Conservation (phyloP, 2,113 vertebrate genomes). For the Smithornis capensis region DNA sequence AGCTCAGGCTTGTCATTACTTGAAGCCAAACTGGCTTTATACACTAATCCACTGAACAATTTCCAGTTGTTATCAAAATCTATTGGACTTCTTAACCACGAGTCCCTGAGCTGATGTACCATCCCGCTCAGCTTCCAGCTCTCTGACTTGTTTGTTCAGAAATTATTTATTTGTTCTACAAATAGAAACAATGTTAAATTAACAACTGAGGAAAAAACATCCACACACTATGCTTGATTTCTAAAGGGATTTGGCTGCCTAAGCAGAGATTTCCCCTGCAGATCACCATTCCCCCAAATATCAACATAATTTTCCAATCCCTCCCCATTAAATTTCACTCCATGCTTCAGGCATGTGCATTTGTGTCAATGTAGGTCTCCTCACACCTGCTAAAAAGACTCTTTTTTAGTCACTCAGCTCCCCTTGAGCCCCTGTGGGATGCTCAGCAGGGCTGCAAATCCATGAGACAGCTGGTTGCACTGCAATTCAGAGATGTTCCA, state of each 20-base stretch:
- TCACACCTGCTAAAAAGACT: neutral
- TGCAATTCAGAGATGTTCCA: neutral
- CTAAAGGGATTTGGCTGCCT: neutral
- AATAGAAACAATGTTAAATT: neutral
- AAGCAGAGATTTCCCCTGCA: neutral
- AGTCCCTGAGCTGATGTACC: slow-evolving; percentile 41
- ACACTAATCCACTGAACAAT: slow-evolving; percentile 50
- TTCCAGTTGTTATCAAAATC: slow-evolving; percentile 52
- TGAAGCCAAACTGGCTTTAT: slow-evolving; percentile 28
- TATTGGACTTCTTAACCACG: slow-evolving; percentile 31
- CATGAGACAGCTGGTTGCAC: neutral
- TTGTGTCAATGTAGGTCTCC: neutral
- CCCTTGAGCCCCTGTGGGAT: neutral
- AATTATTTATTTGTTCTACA: neutral
- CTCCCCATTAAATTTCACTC: neutral
- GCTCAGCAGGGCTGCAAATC: neutral
- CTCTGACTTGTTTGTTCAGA: slow-evolving; percentile 2
- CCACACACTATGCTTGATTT: fast-evolving
- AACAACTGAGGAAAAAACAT: neutral
- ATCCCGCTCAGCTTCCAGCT: neutral
- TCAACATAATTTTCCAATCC: neutral
- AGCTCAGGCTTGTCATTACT: slow-evolving; percentile 2
- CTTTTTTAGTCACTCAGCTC: neutral
- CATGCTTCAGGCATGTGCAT: fast-evolving
- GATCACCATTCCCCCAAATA: neutral